A percentile compares a stretch with the other conserved stretches of the same genome.
These are phyloP conservation scores for Eupithecia vulgata DNA, from an alignment of 2,888 invertebrate species.

Conservation along the genomic window DNA sequence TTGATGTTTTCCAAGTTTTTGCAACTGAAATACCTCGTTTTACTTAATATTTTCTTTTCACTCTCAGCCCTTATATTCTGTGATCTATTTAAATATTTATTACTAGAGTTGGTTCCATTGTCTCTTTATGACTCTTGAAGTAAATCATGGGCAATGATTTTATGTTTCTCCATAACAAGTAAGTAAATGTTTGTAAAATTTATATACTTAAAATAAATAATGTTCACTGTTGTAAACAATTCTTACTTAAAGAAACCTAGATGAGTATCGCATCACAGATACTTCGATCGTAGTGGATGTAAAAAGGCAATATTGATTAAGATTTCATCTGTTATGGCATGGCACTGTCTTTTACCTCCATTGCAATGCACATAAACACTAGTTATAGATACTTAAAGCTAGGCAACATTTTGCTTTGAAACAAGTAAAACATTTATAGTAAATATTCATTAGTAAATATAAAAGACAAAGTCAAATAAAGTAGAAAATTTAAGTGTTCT, in stretches of 20 bases:
- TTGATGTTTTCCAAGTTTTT: conserved; percentile 48
- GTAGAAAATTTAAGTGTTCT: conserved; percentile 41
- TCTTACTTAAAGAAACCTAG: conserved; percentile 1
- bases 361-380: conserved; percentile 3
- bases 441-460: conserved; percentile 27
- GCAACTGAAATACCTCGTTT: conserved; percentile 51
- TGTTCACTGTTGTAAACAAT: conserved; percentile 35
- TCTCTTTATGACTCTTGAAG: conserved; percentile 5
- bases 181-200: conserved; percentile 33
- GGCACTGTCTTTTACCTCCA: conserved; percentile 22
- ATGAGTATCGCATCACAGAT: conserved; percentile 19
- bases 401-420: conserved; percentile 37
- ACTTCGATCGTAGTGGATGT: conserved; percentile 14
- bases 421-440: conserved; percentile 27
- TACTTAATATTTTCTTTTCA: conserved; percentile 36
- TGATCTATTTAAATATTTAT: conserved; percentile 56
- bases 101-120: conserved; percentile 19
- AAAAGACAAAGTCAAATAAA: conserved; percentile 44
- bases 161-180: conserved; percentile 24
- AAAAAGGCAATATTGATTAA: conserved; percentile 6
- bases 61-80: conserved; percentile 49
- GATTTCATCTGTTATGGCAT: background rate
- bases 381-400: conserved; percentile 34
- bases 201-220: conserved; percentile 29
- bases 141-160: conserved; percentile 7